Conservation (phyloP, 2,797 vertebrate genomes). For the Anguilla obscura region DNA sequence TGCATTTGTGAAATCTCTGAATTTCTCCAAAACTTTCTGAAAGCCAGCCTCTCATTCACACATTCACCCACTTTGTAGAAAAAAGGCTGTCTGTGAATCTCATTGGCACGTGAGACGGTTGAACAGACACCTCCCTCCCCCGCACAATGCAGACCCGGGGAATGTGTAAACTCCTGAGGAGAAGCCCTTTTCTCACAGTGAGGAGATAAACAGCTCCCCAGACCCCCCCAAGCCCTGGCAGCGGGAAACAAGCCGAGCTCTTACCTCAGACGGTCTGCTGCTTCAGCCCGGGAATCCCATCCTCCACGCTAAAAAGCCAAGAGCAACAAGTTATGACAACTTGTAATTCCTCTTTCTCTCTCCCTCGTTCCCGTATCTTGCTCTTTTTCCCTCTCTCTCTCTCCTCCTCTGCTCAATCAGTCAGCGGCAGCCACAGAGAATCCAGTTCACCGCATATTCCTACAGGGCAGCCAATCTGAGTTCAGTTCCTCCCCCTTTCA, state of each 20-base stretch:
- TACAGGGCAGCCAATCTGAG: constrained; percentile 64
- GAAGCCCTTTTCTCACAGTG: constrained; percentile 3
- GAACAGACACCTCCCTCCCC: constrained; percentile 28
- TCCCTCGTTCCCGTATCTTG: constrained; percentile 47
- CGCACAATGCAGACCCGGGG: not conserved
- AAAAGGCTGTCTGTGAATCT: not conserved
- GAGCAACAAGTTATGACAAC: constrained; percentile 74
- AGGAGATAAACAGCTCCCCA: not conserved
- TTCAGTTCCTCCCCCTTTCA: constrained; percentile 63
- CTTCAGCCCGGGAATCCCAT: constrained; percentile 63
- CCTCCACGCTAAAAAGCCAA: constrained; percentile 56
- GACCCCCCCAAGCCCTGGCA: not conserved
- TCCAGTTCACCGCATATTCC: constrained; percentile 60
- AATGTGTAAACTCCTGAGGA: not conserved
- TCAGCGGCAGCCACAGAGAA: constrained; percentile 59
- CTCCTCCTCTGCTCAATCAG: constrained; percentile 59
- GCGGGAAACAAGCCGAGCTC: constrained; percentile 40
- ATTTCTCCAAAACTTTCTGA: not conserved
- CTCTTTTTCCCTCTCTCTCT: constrained; percentile 55
- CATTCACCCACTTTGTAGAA: not conserved
- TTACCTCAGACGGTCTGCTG: constrained; percentile 73
- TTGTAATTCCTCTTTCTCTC: constrained; percentile 58
- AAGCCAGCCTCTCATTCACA: not conserved
- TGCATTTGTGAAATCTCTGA: not conserved
- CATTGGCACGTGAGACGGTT: constrained; percentile 20